A percentile compares a stretch with the other conserved stretches of the same genome.
phyloP scores from a whole-genome alignment of 2,797 vertebrate genomes.

The Naso thynnoides region DNA sequence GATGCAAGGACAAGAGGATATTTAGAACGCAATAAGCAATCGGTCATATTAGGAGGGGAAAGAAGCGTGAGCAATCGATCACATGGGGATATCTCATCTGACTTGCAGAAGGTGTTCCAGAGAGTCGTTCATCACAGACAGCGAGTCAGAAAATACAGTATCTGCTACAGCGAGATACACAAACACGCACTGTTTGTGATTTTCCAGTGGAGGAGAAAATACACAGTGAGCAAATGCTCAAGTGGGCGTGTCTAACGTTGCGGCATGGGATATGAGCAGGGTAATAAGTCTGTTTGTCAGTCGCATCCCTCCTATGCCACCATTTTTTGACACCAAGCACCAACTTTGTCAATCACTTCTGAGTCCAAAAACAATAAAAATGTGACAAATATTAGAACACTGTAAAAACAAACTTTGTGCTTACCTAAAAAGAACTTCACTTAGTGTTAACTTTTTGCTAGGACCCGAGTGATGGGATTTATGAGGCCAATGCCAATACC shows the following conservation, averaged over 20 bases:
- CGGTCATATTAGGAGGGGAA: constrained; percentile 40
- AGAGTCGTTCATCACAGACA: constrained; percentile 69
- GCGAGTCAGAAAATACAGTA: constrained; percentile 29
- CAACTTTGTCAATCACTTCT: not conserved
- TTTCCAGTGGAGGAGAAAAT: constrained; percentile 33
- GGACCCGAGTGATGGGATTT: too few relatives aligned
- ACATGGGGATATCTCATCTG: constrained; percentile 62
- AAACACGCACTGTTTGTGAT: constrained; percentile 34
- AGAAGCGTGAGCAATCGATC: constrained; percentile 61
- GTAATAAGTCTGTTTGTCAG: constrained; percentile 31
- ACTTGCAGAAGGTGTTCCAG: constrained; percentile 69
- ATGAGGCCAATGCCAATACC: too few relatives aligned
- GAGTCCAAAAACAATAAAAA: not conserved
- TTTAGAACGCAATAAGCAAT: constrained; percentile 51
- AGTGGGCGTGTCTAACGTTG: constrained; percentile 25
- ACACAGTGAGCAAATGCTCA: constrained; percentile 39
- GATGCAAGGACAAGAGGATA: constrained; percentile 37
- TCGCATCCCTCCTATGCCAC: not conserved
- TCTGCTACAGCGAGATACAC: constrained; percentile 11
- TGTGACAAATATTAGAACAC: not conserved
- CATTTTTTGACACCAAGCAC: not conserved
- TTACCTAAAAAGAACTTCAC: too few relatives aligned
- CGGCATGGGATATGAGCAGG: not conserved
- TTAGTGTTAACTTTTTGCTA: too few relatives aligned
- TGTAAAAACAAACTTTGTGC: too few relatives aligned